Evolutionary conservation across 1,140 invertebrate species (phyloP).

Genomic region (Saccostrea echinata): DNA sequence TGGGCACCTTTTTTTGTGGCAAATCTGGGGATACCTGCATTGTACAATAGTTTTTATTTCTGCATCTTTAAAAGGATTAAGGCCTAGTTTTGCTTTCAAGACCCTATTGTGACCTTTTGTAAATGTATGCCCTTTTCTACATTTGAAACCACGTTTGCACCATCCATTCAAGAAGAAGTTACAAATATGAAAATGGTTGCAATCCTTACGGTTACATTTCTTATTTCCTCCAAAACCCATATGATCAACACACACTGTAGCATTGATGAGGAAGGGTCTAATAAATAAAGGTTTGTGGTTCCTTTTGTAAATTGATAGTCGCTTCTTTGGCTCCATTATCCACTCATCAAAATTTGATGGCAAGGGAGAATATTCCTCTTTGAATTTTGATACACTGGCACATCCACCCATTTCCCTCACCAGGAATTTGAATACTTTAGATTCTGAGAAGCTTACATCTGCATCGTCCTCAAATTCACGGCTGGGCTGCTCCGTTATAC

Average conservation of each 20-base stretch:
- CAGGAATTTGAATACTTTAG: neutral
- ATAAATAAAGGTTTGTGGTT: neutral
- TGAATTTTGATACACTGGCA: neutral
- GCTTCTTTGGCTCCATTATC: neutral
- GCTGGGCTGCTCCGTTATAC: neutral
- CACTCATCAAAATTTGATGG: constrained; percentile 1
- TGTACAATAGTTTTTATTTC: neutral
- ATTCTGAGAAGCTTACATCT: neutral
- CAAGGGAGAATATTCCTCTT: neutral
- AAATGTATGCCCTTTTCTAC: constrained; percentile 17
- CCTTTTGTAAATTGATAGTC: neutral
- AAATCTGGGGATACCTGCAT: neutral
- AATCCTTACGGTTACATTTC: constrained; percentile 4
- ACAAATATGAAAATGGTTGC: constrained; percentile 2
- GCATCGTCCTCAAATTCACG: neutral
- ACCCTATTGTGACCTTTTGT: neutral
- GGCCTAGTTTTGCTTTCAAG: neutral
- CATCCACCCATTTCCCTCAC: neutral
- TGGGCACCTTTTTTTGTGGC: neutral
- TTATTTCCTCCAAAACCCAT: neutral
- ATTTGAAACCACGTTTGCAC: constrained; percentile 17
- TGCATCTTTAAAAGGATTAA: constrained; percentile 26
- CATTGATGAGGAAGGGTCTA: neutral
- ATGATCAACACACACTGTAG: constrained; percentile 7
- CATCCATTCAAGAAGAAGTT: constrained; percentile 25